Evolutionary conservation across 2,888 invertebrate genomes (phyloP).

Genomic region (Pristionchus exspectatus): DNA sequence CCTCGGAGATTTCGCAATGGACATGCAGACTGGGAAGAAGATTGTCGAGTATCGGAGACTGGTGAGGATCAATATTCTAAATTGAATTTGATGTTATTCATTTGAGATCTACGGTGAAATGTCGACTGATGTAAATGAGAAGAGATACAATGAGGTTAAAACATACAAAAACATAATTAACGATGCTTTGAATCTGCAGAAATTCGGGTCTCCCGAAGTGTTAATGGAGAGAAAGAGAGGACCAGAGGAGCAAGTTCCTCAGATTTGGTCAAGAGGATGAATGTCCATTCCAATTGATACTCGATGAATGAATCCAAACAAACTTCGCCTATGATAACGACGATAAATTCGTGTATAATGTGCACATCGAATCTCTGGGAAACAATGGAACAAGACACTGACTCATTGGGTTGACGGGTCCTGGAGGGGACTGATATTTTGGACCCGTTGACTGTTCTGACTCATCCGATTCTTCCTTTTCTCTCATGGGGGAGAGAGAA

Average conservation of each 20-base stretch:
- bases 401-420: background rate
- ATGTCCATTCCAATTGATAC: background rate
- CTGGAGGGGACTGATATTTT: background rate
- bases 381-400: background rate
- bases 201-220: background rate
- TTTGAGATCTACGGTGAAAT: background rate
- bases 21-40: background rate
- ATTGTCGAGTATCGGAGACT: background rate
- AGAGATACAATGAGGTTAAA: conserved; percentile 23
- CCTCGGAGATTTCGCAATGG: background rate
- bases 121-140: background rate
- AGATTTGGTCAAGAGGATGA: background rate
- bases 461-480: background rate
- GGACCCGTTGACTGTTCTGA: background rate
- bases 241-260: background rate
- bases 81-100: background rate
- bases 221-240: background rate
- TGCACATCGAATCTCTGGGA: background rate
- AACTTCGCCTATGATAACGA: background rate
- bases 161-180: background rate
- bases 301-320: background rate
- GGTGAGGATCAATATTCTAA: background rate
- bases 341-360: background rate
- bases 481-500: background rate
- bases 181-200: background rate